phyloP scores from a whole-genome alignment of 2,888 invertebrate species.

The Malacosoma neustria region DNA sequence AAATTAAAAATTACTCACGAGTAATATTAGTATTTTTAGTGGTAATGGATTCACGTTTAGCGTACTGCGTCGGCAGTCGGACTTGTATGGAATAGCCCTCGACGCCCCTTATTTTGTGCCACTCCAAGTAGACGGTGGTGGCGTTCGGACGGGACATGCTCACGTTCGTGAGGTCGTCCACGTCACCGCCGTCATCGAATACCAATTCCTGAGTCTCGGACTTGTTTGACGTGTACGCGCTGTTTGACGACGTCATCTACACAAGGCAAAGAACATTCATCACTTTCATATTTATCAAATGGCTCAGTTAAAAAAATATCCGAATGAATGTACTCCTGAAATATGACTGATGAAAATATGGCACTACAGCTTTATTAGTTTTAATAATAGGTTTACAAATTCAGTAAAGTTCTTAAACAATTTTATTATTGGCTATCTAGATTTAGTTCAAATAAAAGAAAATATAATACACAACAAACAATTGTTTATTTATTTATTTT shows the following conservation, averaged over 20 bases:
- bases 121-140: slow-evolving; percentile 71
- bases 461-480: background rate
- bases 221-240: slow-evolving; percentile 72
- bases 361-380: too few species aligned
- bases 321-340: too few species aligned
- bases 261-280: too few species aligned
- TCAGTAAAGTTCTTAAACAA: too few species aligned
- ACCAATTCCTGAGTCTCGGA: slow-evolving; percentile 74
- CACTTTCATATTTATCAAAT: too few species aligned
- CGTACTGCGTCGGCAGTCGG: slow-evolving; percentile 70
- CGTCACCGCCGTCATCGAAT: slow-evolving; percentile 79
- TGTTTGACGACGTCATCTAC: slow-evolving; percentile 80
- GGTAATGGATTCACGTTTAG: slow-evolving; percentile 49
- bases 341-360: too few species aligned
- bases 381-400: too few species aligned
- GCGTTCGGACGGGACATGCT: slow-evolving; percentile 59
- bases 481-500: too few species aligned
- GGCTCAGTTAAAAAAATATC: too few species aligned
- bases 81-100: slow-evolving; percentile 76
- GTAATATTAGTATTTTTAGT: slow-evolving; percentile 61
- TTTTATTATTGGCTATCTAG: too few species aligned
- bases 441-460: too few species aligned
- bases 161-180: slow-evolving; percentile 76
- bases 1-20: too few species aligned
- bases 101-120: slow-evolving; percentile 75